Conservation (phyloP, 30 jellyfish, hydroid and myxozoan species). For the Aurelia aurita region DNA sequence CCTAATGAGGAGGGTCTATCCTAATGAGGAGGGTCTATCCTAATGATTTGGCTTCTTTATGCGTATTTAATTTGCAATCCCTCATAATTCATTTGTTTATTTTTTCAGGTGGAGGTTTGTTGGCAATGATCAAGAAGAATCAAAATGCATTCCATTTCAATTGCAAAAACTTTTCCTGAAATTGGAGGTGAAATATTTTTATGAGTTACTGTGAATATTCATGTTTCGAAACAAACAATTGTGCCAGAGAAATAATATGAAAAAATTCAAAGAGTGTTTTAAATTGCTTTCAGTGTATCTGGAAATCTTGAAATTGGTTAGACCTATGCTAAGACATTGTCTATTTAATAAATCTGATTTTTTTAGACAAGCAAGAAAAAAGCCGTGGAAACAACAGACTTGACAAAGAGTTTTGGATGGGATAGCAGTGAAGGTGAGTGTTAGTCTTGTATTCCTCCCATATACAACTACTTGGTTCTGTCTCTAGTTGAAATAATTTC, state of each 20-base stretch:
- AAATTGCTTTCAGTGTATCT: too few relatives aligned
- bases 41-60: too few relatives aligned
- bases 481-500: too few relatives aligned
- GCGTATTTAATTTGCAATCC: too few relatives aligned
- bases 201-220: background rate
- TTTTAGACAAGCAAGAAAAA: conserved; percentile 81
- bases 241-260: background rate
- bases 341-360: too few relatives aligned
- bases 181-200: conserved; percentile 64
- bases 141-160: conserved; percentile 85
- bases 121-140: conserved; percentile 64
- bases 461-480: background rate
- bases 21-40: too few relatives aligned
- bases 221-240: background rate
- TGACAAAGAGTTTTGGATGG: conserved; percentile 98
- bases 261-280: too few relatives aligned
- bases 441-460: background rate
- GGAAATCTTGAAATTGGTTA: too few relatives aligned
- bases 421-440: conserved; percentile 96
- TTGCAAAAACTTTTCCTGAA: conserved; percentile 82
- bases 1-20: too few relatives aligned
- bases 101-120: conserved; percentile 70
- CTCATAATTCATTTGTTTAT: too few relatives aligned
- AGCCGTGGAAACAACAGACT: conserved; percentile 94
- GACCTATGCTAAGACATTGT: too few relatives aligned